Percentiles rank a stretch among this genome's conserved stretches.
These are phyloP conservation scores for Synanthedon myopaeformis DNA, from an alignment of 2,888 invertebrate species.

Conservation along the genomic window DNA sequence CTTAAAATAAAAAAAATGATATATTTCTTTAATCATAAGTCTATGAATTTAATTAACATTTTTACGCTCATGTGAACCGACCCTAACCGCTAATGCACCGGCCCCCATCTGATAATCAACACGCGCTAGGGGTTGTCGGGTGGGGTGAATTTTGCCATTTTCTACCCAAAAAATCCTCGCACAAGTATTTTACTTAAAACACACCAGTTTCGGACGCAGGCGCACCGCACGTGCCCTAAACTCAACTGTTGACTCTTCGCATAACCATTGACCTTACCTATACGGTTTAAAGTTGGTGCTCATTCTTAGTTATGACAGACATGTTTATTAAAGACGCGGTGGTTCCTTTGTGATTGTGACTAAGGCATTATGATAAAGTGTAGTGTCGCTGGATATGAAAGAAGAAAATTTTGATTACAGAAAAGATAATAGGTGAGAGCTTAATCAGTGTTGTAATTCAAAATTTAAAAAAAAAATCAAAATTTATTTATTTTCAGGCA, in stretches of 20 bases:
- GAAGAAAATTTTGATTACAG: constrained; percentile 30
- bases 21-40: no score
- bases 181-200: constrained; percentile 64
- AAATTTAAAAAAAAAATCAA: no score
- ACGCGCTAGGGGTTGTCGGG: constrained; percentile 38
- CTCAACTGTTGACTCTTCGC: neutral
- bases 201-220: constrained; percentile 54
- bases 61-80: constrained; percentile 30
- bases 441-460: no score
- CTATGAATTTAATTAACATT: no score
- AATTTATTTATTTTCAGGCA: no score
- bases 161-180: constrained; percentile 43
- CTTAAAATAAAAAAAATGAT: no score
- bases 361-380: neutral
- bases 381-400: constrained; percentile 19
- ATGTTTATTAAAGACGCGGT: no score
- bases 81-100: constrained; percentile 44
- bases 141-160: constrained; percentile 64
- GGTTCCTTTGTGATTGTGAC: no score
- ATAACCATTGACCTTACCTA: neutral
- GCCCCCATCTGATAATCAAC: constrained; percentile 52
- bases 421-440: constrained; percentile 32
- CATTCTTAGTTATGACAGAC: no score
- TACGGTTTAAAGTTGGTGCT: no score
- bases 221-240: constrained; percentile 49